Percentiles rank a stretch among this genome's conserved stretches.
Conservation (phyloP, 1,140 invertebrate genomes). For the Mya arenaria region DNA sequence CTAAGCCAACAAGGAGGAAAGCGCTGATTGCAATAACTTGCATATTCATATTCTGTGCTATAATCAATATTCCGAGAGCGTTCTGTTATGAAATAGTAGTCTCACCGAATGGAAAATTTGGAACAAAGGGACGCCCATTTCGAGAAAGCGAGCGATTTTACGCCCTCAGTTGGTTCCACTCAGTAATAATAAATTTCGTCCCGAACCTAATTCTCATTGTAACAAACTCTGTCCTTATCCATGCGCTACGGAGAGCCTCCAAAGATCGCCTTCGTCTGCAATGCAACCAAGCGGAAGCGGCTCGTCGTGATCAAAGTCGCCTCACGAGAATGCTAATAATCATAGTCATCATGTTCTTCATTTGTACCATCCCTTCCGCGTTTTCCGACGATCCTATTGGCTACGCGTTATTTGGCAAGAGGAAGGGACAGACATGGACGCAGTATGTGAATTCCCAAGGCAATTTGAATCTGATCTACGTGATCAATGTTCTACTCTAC, state of each 20-base stretch:
- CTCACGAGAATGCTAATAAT: conserved; percentile 31
- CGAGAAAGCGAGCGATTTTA: background rate
- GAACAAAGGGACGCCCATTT: background rate
- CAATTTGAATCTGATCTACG: conserved; percentile 17
- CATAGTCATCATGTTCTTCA: conserved; percentile 31
- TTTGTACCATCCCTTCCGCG: conserved; percentile 23
- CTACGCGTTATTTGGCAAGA: conserved; percentile 32
- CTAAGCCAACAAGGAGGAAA: conserved; percentile 6
- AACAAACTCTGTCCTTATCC: conserved; percentile 19
- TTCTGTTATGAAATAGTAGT: conserved; percentile 7
- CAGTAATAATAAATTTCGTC: conserved; percentile 30
- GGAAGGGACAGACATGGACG: conserved; percentile 5
- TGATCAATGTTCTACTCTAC: conserved; percentile 30
- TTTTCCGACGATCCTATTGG: conserved; percentile 34
- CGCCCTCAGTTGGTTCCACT: conserved; percentile 15
- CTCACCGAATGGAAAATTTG: background rate
- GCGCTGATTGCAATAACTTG: background rate
- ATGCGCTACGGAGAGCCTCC: background rate
- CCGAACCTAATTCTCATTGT: conserved; percentile 18
- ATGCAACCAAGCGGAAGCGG: conserved; percentile 6
- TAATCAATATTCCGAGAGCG: conserved; percentile 25
- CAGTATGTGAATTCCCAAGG: conserved; percentile 15
- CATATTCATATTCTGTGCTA: background rate
- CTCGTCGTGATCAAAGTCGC: conserved; percentile 16
- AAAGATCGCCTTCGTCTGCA: background rate